phyloP scores from a whole-genome alignment of 2,113 vertebrate species.

The Nanger granti region DNA sequence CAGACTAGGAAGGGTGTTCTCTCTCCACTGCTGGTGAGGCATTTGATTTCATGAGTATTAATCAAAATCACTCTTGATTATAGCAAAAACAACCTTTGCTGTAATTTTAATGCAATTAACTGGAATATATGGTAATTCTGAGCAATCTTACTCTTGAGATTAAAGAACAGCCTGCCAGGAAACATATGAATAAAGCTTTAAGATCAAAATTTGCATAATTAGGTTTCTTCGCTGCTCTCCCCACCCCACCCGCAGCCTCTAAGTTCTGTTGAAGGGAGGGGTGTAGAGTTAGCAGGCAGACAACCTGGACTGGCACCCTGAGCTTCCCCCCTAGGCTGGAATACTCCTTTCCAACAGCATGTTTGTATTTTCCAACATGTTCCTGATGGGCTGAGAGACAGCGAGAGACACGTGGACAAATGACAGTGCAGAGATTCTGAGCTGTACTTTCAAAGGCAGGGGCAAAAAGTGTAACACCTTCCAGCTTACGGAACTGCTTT shows the following conservation, averaged over 20 bases:
- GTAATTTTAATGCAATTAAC: constrained; percentile 79
- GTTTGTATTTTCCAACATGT: background rate
- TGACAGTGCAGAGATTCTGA: background rate
- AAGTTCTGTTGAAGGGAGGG: constrained; percentile 52
- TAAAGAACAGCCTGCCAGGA: constrained; percentile 82
- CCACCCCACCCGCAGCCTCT: constrained; percentile 44
- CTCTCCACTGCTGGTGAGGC: constrained; percentile 48
- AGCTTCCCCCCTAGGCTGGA: background rate
- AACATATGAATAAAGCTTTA: constrained; percentile 81
- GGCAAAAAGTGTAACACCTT: background rate
- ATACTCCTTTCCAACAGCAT: background rate
- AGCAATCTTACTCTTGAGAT: constrained; percentile 83
- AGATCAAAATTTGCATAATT: constrained; percentile 84
- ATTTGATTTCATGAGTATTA: constrained; percentile 79
- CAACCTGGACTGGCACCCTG: rapidly evolving
- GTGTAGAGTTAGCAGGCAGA: background rate
- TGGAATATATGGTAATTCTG: constrained; percentile 81
- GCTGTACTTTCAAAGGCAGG: background rate
- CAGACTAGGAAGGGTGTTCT: constrained; percentile 37
- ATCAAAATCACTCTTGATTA: constrained; percentile 83
- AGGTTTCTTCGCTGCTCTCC: constrained; percentile 59
- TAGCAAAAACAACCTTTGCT: constrained; percentile 80
- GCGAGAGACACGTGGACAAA: background rate
- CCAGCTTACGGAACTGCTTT: background rate
- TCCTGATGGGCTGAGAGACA: background rate